Base-by-base conservation (phyloP, 2,888 invertebrate species). In the Drepana falcataria region DNA sequence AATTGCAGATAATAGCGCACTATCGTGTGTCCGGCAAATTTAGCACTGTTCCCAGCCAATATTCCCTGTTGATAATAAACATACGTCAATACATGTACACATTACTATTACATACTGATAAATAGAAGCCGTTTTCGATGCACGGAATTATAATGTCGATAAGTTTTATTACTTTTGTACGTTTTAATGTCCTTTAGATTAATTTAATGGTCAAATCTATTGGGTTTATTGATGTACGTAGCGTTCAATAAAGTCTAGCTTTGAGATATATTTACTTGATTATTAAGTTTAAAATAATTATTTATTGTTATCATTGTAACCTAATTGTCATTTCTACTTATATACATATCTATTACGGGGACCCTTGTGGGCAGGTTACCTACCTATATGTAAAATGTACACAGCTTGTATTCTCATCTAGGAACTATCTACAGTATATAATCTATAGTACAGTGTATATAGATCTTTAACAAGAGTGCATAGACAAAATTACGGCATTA, bases 1-100 rank as follows among this genome's bases (percentile, higher is more conserved):
- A 88, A 90, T 87, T 81, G 81, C 77, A 84, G 90, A 91, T 91
- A 91, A 89, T 90, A 84, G 86, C 85, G 83, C 85, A 83, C 76
- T 90, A 89, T 90, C 90, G 86, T 83, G 83, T 90, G 87, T 87
- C 83, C 77, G 71, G 60, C 75, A 77, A 87, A 89, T 90, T 89
- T 88, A 89, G 83, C 76, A 84, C 87, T 87, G 85, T 82, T 80
- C 77, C 85, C 83, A 85, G 90, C 89, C 89, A 89, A 89, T 87
- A 87, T 87, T 86, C 86, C 73, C 78, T 72, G 72, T 79, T 80
- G 83, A 85, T 87, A 87, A 88, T 88, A 85, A 89, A 89, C 88
- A 83, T 81, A 75, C 75, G 73, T 81, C 78, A 82, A 72, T 64
- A 68, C 60, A 63, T 21, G 21, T 58, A 65, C 59, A 64, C 55